Evolutionary conservation across 2,797 vertebrate genomes (phyloP), one percentile per base, ranked within the genome.

Genomic region (Hoplostethus mediterraneus): DNA sequence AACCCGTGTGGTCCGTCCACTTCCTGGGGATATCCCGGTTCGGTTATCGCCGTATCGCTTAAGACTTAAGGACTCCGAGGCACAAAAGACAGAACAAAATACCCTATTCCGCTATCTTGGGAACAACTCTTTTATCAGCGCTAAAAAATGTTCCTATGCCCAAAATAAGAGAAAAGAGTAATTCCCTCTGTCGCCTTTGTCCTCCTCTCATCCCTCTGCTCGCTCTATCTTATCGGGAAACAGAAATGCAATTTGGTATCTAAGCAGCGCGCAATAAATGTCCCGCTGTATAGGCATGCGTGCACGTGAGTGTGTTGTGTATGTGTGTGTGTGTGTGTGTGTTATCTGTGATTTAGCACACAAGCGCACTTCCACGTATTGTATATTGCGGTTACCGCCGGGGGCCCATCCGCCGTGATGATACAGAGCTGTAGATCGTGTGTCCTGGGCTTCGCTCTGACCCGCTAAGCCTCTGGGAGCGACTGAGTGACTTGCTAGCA

Each of bases 1-100:
- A 28, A 70, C 63, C 71, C 48, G 80, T 90, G 83, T 83, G 87
- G 87, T 87, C 82, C 71, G 36, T n/a, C 62, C 54, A 33, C 80
- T 83, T 84, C 76, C 86, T 33, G 13, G 33, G 10, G 36, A 63
- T 78, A 86, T 61, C 63, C 53, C 2, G 65, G 44, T 53, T 48
- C 65, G 45, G 63, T 71, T 81, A 79, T 86, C 62, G 47, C 47
- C 45, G 36, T 36, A 81, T 75, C 63, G 5, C 33, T 73, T 33
- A 12, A 63, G 44, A 12, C 13, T 62, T 70, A 25, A 44, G 5
- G 55, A 73, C 65, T 81, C 61, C 51, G 13, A 21, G 49, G 17
- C 38, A 60, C 51, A 53, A 10, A 72, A 14, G 13, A 54, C 25
- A 73, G 40, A 71, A 65, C 59, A 52, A 77, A 71, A 62, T 30